Evolutionary conservation across 2,113 vertebrate genomes (phyloP).

Genomic region (Upupa epops): DNA sequence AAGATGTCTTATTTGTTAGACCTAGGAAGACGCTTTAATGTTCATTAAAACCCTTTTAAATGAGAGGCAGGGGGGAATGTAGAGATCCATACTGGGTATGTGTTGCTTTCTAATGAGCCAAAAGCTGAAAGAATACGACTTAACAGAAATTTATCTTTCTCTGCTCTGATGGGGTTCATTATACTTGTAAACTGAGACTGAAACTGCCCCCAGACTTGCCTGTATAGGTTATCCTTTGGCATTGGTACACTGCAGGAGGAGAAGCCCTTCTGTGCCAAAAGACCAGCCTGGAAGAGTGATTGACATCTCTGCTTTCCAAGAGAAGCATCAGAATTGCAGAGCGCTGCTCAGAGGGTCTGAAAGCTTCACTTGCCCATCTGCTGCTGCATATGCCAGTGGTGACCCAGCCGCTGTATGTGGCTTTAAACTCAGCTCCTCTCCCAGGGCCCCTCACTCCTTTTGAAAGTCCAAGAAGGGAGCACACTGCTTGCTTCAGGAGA

Average conservation of each 20-base stretch:
- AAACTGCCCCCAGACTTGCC: background rate
- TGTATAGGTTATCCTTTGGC: background rate
- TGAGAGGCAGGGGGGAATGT: background rate
- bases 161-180: background rate
- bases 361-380: constrained; percentile 33
- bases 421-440: background rate
- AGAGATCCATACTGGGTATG: background rate
- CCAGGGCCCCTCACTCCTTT: background rate
- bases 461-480: background rate
- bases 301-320: constrained; percentile 22
- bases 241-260: background rate
- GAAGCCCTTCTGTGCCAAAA: background rate
- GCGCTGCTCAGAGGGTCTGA: background rate
- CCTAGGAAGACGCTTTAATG: background rate
- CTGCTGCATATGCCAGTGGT: background rate
- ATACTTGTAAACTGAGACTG: background rate
- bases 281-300: background rate
- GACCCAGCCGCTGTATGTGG: background rate
- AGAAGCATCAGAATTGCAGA: constrained; percentile 15
- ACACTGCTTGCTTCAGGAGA: background rate
- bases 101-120: background rate
- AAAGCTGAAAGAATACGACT: background rate
- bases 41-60: background rate
- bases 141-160: background rate
- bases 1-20: background rate